Conservation (phyloP, 92 coral and sea anemone species). For the Epizoanthus scotinus region DNA sequence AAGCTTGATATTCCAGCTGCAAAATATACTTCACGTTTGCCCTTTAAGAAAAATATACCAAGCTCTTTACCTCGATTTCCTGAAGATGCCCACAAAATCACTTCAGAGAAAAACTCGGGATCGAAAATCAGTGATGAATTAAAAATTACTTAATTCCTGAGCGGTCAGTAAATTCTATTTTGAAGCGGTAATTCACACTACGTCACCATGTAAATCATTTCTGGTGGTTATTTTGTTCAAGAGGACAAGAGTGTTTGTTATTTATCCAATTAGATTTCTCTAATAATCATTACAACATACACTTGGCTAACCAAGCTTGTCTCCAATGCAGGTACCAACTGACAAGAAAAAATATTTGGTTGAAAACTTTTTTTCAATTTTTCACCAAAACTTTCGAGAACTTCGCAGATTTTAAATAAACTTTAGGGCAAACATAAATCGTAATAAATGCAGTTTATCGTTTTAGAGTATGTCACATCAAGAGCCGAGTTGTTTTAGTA, state of each 20-base stretch:
- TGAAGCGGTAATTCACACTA: slow-evolving; percentile 34
- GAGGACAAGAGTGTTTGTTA: background rate
- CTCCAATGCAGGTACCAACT: slow-evolving; percentile 14
- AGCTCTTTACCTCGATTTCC: slow-evolving; percentile 41
- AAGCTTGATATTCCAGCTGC: background rate
- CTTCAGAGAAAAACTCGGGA: slow-evolving; percentile 30
- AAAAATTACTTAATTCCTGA: slow-evolving; percentile 45
- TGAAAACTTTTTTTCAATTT: background rate
- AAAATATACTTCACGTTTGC: background rate
- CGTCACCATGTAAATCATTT: slow-evolving; percentile 40
- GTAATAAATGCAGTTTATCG: background rate
- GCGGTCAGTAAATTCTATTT: slow-evolving; percentile 44
- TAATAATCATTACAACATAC: slow-evolving; percentile 31
- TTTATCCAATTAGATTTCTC: slow-evolving; percentile 3
- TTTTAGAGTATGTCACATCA: background rate
- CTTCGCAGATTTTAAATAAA: background rate
- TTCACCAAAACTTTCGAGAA: background rate
- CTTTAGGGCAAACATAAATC: background rate
- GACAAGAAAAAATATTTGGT: background rate
- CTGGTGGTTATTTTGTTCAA: slow-evolving; percentile 42
- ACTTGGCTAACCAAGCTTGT: slow-evolving; percentile 28
- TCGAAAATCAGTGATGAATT: slow-evolving; percentile 37
- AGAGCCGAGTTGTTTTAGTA: background rate
- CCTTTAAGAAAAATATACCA: background rate
- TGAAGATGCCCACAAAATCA: slow-evolving; percentile 45